Conservation (phyloP, 1,140 invertebrate species). For the Sitophilus oryzae region DNA sequence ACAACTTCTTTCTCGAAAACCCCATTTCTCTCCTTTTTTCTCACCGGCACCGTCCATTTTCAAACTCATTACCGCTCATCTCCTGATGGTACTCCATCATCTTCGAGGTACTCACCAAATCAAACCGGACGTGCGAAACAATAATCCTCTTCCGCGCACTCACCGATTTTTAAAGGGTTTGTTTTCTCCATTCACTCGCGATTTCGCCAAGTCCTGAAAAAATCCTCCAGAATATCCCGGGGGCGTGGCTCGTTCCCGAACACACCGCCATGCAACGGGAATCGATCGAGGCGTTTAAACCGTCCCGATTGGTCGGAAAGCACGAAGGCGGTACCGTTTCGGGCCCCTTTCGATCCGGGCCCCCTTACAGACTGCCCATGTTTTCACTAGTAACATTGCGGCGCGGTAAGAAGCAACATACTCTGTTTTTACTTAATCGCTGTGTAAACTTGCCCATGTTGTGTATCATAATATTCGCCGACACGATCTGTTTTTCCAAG, state of each 20-base stretch:
- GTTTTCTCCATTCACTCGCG: too few species aligned
- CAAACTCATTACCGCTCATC: too few species aligned
- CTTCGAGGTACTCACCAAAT: not conserved
- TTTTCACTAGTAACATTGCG: slow-evolving; percentile 48
- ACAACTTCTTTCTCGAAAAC: too few species aligned
- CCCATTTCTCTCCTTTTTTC: too few species aligned
- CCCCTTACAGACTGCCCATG: slow-evolving; percentile 32
- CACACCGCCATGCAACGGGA: slow-evolving; percentile 27
- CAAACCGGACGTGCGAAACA: not conserved
- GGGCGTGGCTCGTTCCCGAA: slow-evolving; percentile 13
- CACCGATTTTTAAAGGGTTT: slow-evolving; percentile 27
- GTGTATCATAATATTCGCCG: slow-evolving; percentile 48
- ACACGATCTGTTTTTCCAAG: slow-evolving; percentile 43
- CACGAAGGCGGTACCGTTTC: slow-evolving; percentile 15
- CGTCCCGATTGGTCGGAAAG: slow-evolving; percentile 24
- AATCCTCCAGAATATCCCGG: too few species aligned
- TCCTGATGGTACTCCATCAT: too few species aligned
- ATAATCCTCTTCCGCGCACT: slow-evolving; percentile 1
- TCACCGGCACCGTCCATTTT: too few species aligned
- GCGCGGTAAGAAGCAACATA: slow-evolving; percentile 42
- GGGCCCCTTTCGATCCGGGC: slow-evolving; percentile 16
- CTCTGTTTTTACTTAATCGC: slow-evolving; percentile 46
- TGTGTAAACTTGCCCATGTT: slow-evolving; percentile 46
- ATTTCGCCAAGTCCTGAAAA: too few species aligned
- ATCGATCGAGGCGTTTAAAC: slow-evolving; percentile 29